Evolutionary conservation across 2,888 invertebrate species (phyloP), one percentile per base, ranked within the genome.

Genomic region (Fragum sueziense): DNA sequence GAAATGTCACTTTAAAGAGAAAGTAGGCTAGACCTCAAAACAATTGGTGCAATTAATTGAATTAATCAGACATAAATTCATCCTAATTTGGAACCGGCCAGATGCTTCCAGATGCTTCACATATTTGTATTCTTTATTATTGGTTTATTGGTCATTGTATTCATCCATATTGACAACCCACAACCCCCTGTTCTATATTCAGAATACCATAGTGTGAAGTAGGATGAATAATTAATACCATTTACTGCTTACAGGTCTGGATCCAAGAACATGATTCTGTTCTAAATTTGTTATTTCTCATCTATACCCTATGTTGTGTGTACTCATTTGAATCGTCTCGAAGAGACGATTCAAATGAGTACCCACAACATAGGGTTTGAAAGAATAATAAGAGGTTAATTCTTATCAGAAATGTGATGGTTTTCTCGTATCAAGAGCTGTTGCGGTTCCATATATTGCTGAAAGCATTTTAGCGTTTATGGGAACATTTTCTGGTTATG

Each of bases 391-490:
- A n/a, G n/a, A n/a, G n/a, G n/a, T n/a, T n/a, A n/a, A n/a, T n/a
- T n/a, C n/a, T n/a, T n/a, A n/a, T n/a, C n/a, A n/a, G n/a, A n/a
- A n/a, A n/a, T n/a, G n/a, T n/a, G n/a, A n/a, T n/a, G n/a, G n/a
- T n/a, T n/a, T n/a, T n/a, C n/a, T n/a, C n/a, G n/a, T n/a, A n/a
- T n/a, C n/a, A n/a, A n/a, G n/a, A n/a, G n/a, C n/a, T n/a, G n/a
- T n/a, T n/a, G n/a, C n/a, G n/a, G n/a, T n/a, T n/a, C n/a, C n/a
- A n/a, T n/a, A n/a, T n/a, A 65, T 65, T 65, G 65, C 41, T 34
- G 27, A 65, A 65, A 65, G 65, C 65, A 25, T 41, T 65, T 65
- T 25, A 65, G 65, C n/a, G 34, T 41, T 65, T 65, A 65, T 65
- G 37, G 65, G 65, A 65, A 65, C 31, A 65, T 65, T 65, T 65